Percentiles rank a stretch among this genome's conserved stretches.
Evolutionary conservation across 2,113 vertebrate genomes (phyloP).

Genomic region (Scopus umbretta): DNA sequence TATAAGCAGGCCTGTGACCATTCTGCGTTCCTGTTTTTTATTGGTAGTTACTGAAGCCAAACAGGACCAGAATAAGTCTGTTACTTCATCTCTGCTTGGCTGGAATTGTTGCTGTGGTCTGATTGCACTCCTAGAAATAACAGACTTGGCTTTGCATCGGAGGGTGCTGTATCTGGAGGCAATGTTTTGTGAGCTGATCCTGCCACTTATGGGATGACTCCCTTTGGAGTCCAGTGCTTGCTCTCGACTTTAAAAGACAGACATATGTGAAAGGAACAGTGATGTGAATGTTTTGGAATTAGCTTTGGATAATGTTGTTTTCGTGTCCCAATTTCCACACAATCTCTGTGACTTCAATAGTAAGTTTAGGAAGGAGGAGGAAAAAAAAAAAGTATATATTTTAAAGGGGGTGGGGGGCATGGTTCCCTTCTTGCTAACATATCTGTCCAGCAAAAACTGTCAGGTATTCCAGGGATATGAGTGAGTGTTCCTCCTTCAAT

Average conservation of each 20-base stretch:
- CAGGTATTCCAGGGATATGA: background rate
- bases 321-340: background rate
- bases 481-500: background rate
- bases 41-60: constrained; percentile 7
- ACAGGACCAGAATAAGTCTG: background rate
- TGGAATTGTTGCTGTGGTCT: background rate
- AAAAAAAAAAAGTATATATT: background rate
- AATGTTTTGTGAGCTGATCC: background rate
- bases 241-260: background rate
- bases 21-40: background rate
- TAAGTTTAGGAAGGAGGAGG: background rate
- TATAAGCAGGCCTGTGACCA: background rate
- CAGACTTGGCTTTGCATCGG: background rate
- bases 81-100: constrained; percentile 8
- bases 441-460: background rate
- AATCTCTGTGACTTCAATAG: background rate
- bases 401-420: background rate
- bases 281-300: background rate
- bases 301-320: background rate
- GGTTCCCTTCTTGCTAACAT: background rate
- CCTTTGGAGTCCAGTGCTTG: background rate
- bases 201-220: background rate
- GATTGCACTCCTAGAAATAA: background rate
- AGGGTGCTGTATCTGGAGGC: background rate
- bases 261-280: background rate